phyloP scores from a whole-genome alignment of 2,113 vertebrate species.

The Eonycteris spelaea region DNA sequence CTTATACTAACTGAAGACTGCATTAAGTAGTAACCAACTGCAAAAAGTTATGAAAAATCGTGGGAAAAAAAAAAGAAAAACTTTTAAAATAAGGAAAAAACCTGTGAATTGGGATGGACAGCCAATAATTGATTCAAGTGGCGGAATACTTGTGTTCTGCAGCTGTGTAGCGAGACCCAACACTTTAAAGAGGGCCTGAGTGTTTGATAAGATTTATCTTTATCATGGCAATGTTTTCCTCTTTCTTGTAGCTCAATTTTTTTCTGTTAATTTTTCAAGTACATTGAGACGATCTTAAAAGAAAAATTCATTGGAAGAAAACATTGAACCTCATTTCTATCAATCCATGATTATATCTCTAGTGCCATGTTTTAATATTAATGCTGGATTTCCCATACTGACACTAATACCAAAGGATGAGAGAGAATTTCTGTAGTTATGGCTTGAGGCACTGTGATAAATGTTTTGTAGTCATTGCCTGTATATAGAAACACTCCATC shows the following conservation, averaged over 20 bases:
- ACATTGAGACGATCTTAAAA: not conserved
- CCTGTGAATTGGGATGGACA: not conserved
- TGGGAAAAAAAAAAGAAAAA: not conserved
- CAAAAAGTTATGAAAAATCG: not conserved
- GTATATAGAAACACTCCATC: slow-evolving; percentile 33
- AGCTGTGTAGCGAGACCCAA: not conserved
- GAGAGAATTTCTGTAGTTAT: slow-evolving; percentile 21
- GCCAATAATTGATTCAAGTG: not conserved
- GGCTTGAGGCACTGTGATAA: slow-evolving; percentile 23
- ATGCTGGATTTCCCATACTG: slow-evolving; percentile 14
- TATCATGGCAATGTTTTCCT: not conserved
- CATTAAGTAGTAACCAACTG: not conserved
- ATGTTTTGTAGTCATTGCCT: slow-evolving; percentile 42
- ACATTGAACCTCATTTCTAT: slow-evolving; percentile 42
- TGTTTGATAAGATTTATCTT: not conserved
- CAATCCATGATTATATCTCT: not conserved
- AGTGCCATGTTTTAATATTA: slow-evolving; percentile 34
- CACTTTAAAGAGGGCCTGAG: not conserved
- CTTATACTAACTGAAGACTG: not conserved
- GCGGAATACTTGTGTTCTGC: not conserved
- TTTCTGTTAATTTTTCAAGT: slow-evolving; percentile 32
- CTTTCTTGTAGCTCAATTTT: not conserved
- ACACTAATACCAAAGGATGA: not conserved
- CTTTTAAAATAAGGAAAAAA: not conserved
- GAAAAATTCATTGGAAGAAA: slow-evolving; percentile 37